phyloP scores from a whole-genome alignment of 1,140 invertebrate species.

The Globodera ellingtonae region DNA sequence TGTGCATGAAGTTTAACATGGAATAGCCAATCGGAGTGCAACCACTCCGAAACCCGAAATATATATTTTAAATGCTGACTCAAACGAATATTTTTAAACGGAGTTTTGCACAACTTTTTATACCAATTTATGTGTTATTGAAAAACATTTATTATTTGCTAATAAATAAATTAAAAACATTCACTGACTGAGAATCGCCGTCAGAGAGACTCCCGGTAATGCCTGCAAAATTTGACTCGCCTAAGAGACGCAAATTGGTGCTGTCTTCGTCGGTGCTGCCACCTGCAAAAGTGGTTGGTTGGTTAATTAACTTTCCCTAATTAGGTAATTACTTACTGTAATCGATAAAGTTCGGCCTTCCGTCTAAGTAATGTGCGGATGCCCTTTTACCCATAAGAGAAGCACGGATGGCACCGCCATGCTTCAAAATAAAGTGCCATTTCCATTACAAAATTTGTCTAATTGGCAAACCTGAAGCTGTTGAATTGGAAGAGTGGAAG shows the following conservation, averaged over 20 bases:
- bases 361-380: slow-evolving; percentile 9
- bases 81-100: too few species aligned
- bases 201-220: background rate
- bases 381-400: slow-evolving; percentile 25
- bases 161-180: too few species aligned
- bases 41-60: too few species aligned
- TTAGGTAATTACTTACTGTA: background rate
- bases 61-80: too few species aligned
- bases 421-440: slow-evolving; percentile 11
- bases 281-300: background rate
- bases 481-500: slow-evolving; percentile 17
- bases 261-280: slow-evolving; percentile 22
- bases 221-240: slow-evolving; percentile 23
- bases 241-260: slow-evolving; percentile 22
- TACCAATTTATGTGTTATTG: too few species aligned
- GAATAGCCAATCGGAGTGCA: background rate
- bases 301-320: background rate
- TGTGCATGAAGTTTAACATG: too few species aligned
- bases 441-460: background rate
- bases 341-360: background rate
- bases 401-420: slow-evolving; percentile 14
- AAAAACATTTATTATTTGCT: too few species aligned
- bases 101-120: too few species aligned
- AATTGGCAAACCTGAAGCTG: background rate
- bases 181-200: slow-evolving; percentile 16